Evolutionary conservation across 2,888 invertebrate species (phyloP).

Genomic region (Allophyes oxyacanthae): DNA sequence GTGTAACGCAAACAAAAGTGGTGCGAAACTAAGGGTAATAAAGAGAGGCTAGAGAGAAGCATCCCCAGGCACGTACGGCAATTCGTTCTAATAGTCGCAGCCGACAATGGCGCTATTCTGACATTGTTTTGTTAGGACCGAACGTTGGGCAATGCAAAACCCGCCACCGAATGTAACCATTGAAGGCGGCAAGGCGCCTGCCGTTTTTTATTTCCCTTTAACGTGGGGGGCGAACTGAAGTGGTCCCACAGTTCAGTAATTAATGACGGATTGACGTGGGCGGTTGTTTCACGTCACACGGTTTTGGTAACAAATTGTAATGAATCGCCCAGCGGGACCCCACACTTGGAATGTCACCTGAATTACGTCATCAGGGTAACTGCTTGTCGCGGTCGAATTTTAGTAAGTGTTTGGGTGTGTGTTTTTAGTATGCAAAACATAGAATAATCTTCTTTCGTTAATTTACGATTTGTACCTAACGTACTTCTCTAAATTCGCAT

Average conservation of each 20-base stretch:
- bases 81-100: slow-evolving; percentile 84
- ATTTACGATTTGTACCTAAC: not conserved
- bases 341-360: slow-evolving; percentile 80
- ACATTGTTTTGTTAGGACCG: slow-evolving; percentile 84
- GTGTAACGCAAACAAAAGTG: slow-evolving; percentile 81
- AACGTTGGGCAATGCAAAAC: slow-evolving; percentile 80
- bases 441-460: no score
- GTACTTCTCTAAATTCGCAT: not conserved
- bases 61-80: slow-evolving; percentile 81
- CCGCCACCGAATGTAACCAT: slow-evolving; percentile 59
- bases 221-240: slow-evolving; percentile 84
- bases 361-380: slow-evolving; percentile 73
- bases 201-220: slow-evolving; percentile 67
- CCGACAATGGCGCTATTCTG: slow-evolving; percentile 76
- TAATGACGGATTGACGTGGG: slow-evolving; percentile 82
- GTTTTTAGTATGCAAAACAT: no score
- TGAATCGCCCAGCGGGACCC: slow-evolving; percentile 80
- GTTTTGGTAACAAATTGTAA: slow-evolving; percentile 86
- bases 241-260: slow-evolving; percentile 79
- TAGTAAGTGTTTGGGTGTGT: no score
- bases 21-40: slow-evolving; percentile 80
- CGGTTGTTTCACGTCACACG: slow-evolving; percentile 81
- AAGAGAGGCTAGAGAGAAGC: slow-evolving; percentile 71
- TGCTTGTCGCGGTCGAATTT: slow-evolving; percentile 9
- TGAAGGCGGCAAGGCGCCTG: slow-evolving; percentile 73